Evolutionary conservation across 2,113 vertebrate species (phyloP), one percentile per base, ranked within the genome.

Genomic region (Syngnathus scovelli): DNA sequence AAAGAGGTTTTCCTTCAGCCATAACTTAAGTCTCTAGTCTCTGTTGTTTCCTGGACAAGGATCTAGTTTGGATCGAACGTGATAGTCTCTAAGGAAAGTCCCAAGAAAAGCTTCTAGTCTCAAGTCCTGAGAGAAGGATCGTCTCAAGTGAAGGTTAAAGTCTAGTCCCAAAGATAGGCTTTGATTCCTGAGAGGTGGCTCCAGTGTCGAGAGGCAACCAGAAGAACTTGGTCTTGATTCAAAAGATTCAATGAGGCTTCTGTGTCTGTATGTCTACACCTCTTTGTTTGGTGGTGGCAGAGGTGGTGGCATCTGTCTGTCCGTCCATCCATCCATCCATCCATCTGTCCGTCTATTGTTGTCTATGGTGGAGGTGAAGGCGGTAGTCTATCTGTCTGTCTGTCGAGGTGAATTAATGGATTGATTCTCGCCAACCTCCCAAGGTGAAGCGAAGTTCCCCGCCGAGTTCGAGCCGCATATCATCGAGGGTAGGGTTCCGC

Each of bases 401-500:
- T 83, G 81, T 77, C 43, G 49, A 37, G 75, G 33, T 81, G 77
- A 21, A 43, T 62, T 23, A 44, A 44, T 77, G 82, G 77, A 77
- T 74, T 84, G 78, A 78, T 83, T 86, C 73, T 79, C 62, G 76
- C 84, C 72, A 62, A 27, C 75, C 66, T 85, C 88, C 76, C 88
- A 82, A 90, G 89, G 86, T 85, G 89, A 80, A 86, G 7, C 69
- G 63, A 69, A 78, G 69, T 11, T 69, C 75, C 87, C 80, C 86
- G 84, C 85, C 61, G 81, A 67, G 84, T 82, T 77, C 64, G 71
- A 89, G 62, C 87, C 89, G 66, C 66, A 70, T 64, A 71, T 90
- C 82, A 90, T 91, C 84, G 71, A 87, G 83, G 90, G 89, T 91
- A 86, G 64, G 83, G 70, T 21, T 61, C 58, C 11, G 46, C 55